Percentiles rank a stretch among this genome's conserved stretches.
Evolutionary conservation across 2,797 vertebrate genomes (phyloP).

Genomic region (Characodon lateralis): DNA sequence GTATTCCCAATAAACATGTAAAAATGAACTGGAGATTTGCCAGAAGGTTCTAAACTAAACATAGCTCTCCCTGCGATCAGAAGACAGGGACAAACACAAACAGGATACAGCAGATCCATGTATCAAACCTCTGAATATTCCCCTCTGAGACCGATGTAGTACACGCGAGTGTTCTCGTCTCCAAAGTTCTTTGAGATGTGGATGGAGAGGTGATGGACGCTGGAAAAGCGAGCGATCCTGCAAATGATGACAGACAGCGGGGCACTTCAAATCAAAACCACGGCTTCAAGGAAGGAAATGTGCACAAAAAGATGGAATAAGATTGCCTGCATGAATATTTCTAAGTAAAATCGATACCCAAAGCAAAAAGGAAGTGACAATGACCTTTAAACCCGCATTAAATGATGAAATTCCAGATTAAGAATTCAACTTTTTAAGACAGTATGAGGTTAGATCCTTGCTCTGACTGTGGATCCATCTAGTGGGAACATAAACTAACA

Average conservation of each 20-base stretch:
- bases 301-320: no score
- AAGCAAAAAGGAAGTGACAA: not conserved
- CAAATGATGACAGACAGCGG: constrained; percentile 6
- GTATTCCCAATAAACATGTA: no score
- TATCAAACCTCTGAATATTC: constrained; percentile 89
- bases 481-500: no score
- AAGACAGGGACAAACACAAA: not conserved
- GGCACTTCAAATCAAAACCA: not conserved
- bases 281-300: not conserved
- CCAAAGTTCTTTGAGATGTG: constrained; percentile 97
- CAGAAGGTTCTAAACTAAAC: not conserved
- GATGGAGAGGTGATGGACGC: constrained; percentile 91
- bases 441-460: no score
- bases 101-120: not conserved
- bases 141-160: constrained; percentile 94
- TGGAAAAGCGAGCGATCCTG: constrained; percentile 95
- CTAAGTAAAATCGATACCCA: not conserved
- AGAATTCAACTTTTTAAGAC: no score
- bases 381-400: not conserved
- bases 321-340: not conserved
- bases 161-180: constrained; percentile 88
- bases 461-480: no score
- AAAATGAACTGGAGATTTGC: not conserved
- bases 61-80: not conserved
- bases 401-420: not conserved